phyloP scores from a whole-genome alignment of 1,140 invertebrate species.

The Colletes latitarsis region DNA sequence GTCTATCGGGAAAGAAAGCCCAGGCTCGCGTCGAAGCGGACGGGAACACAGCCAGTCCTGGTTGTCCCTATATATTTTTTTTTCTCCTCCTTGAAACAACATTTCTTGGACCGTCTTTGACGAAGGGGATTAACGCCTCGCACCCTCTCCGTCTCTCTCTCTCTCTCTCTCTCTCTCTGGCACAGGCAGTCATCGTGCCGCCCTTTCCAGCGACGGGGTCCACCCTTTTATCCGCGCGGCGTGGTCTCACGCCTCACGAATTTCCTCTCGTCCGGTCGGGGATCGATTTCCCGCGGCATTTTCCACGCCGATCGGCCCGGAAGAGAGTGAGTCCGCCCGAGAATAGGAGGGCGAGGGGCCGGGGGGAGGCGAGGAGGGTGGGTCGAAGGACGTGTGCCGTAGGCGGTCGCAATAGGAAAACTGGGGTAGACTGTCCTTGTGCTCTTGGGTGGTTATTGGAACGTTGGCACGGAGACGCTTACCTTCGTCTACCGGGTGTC shows the following conservation, averaged over 20 bases:
- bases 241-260: slow-evolving; percentile 69
- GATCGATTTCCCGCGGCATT: slow-evolving; percentile 74
- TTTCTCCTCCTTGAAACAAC: slow-evolving; percentile 56
- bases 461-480: slow-evolving; percentile 79
- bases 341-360: slow-evolving; percentile 24
- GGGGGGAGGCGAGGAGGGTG: slow-evolving; percentile 49
- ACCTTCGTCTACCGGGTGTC: slow-evolving; percentile 76
- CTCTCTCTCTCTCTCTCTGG: slow-evolving; percentile 2
- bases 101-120: slow-evolving; percentile 64
- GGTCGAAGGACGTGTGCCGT: slow-evolving; percentile 63
- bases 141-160: slow-evolving; percentile 1
- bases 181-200: slow-evolving; percentile 3
- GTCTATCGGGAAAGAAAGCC: slow-evolving; percentile 14
- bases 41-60: not conserved
- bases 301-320: slow-evolving; percentile 76
- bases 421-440: slow-evolving; percentile 80
- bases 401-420: slow-evolving; percentile 78
- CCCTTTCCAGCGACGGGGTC: slow-evolving; percentile 57
- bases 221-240: slow-evolving; percentile 62
- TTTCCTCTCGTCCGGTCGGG: slow-evolving; percentile 63
- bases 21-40: not conserved
- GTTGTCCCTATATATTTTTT: slow-evolving; percentile 32
- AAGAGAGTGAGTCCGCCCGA: slow-evolving; percentile 59
- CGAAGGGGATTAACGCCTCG: slow-evolving; percentile 55
- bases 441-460: slow-evolving; percentile 78